A percentile compares a stretch with the other conserved stretches of the same genome.
These are phyloP conservation scores for Cataglyphis altisquamis DNA, from an alignment of 2,888 invertebrate species.

Conservation along the genomic window DNA sequence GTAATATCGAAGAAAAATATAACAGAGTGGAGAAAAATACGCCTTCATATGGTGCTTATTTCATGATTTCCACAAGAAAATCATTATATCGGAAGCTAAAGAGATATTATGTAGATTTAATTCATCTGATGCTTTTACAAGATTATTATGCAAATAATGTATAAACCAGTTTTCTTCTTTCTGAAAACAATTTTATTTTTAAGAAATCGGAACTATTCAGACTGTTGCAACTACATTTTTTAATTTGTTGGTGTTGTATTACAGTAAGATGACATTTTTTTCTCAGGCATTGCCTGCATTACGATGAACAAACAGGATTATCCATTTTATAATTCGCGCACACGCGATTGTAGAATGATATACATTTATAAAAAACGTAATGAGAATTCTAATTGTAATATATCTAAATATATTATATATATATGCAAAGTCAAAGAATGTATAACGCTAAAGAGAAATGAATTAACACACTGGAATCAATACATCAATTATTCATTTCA, in stretches of 20 bases:
- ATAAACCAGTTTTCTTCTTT: slow-evolving; percentile 64
- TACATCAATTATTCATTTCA: slow-evolving; percentile 47
- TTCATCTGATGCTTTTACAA: background rate
- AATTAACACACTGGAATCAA: slow-evolving; percentile 59
- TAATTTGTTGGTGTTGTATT: slow-evolving; percentile 67
- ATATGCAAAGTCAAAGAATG: slow-evolving; percentile 35
- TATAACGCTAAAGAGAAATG: slow-evolving; percentile 59
- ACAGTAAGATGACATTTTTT: slow-evolving; percentile 54
- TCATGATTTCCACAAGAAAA: background rate
- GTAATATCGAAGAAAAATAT: background rate
- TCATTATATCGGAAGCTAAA: background rate
- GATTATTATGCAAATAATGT: slow-evolving; percentile 22
- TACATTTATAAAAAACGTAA: slow-evolving; percentile 63
- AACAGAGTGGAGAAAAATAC: background rate
- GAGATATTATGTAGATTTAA: background rate
- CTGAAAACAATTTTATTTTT: slow-evolving; percentile 83
- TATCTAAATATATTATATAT: slow-evolving; percentile 3
- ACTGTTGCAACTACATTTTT: slow-evolving; percentile 77
- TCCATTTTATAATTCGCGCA: slow-evolving; percentile 22
- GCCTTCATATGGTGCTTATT: background rate
- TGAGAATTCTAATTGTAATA: slow-evolving; percentile 45
- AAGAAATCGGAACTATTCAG: slow-evolving; percentile 80
- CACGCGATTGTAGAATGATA: slow-evolving; percentile 43
- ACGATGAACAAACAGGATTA: slow-evolving; percentile 52
- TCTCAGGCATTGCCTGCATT: slow-evolving; percentile 61